phyloP scores from a whole-genome alignment of 2,797 vertebrate species.

The Gymnothorax reevesii region DNA sequence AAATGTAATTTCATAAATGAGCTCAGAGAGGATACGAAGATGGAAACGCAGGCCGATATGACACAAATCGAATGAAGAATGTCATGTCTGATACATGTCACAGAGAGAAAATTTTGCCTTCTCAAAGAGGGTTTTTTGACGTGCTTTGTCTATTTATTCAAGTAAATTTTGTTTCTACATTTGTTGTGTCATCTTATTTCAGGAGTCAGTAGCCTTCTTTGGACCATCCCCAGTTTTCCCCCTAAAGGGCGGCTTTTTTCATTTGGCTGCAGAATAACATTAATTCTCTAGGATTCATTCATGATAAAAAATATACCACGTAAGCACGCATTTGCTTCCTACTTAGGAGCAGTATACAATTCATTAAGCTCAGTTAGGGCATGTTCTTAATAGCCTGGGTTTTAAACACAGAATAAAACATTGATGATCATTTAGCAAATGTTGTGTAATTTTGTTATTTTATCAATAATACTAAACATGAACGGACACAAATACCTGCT shows the following conservation, averaged over 20 bases:
- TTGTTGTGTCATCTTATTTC: background rate
- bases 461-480: background rate
- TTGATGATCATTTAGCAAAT: background rate
- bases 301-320: background rate
- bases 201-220: background rate
- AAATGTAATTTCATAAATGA: slow-evolving; percentile 10
- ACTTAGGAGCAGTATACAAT: background rate
- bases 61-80: slow-evolving; percentile 1
- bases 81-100: background rate
- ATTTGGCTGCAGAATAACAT: background rate
- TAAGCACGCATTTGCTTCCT: background rate
- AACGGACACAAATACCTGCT: background rate
- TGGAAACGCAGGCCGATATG: background rate
- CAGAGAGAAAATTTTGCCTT: background rate
- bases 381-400: background rate
- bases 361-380: background rate
- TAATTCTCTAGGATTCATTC: background rate
- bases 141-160: background rate
- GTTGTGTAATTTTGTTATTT: background rate
- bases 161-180: background rate
- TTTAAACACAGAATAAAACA: background rate
- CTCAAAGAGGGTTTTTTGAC: background rate
- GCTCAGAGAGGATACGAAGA: background rate
- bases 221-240: background rate
- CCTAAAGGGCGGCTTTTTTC: background rate